phyloP scores from a whole-genome alignment of 2,797 vertebrate genomes.

The Ceryle rudis region DNA sequence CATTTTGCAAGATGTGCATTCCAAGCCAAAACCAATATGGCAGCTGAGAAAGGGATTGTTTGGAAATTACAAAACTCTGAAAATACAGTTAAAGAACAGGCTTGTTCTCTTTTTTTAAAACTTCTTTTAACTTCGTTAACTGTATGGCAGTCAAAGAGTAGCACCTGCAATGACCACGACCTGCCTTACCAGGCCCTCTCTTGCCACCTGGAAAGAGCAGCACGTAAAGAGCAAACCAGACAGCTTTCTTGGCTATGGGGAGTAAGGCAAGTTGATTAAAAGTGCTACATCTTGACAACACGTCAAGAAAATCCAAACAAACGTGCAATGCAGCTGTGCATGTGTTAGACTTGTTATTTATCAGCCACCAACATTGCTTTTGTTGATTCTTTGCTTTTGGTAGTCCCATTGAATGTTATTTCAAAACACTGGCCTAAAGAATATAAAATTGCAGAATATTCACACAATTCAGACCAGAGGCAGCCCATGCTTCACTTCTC shows the following conservation, averaged over 20 bases:
- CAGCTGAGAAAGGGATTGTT: background rate
- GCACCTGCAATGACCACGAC: background rate
- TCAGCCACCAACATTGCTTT: fast-evolving
- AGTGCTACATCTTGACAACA: background rate
- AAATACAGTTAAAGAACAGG: background rate
- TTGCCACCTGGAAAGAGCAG: background rate
- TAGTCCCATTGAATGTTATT: fast-evolving
- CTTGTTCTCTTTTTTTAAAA: background rate
- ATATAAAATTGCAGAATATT: background rate
- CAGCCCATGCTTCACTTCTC: background rate
- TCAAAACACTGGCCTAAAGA: background rate
- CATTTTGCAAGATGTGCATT: background rate
- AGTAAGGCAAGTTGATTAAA: background rate
- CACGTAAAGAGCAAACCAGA: background rate
- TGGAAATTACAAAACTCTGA: background rate
- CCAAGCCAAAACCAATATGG: background rate
- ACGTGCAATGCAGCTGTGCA: background rate
- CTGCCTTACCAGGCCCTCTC: background rate
- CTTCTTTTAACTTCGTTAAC: background rate
- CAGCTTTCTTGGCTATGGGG: background rate
- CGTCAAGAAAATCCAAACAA: background rate
- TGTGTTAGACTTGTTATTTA: fast-evolving
- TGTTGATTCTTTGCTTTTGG: background rate
- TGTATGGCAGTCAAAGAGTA: background rate
- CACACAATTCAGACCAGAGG: background rate